Evolutionary conservation across 2,113 vertebrate species (phyloP).

Genomic region (Turdus rufiventris): DNA sequence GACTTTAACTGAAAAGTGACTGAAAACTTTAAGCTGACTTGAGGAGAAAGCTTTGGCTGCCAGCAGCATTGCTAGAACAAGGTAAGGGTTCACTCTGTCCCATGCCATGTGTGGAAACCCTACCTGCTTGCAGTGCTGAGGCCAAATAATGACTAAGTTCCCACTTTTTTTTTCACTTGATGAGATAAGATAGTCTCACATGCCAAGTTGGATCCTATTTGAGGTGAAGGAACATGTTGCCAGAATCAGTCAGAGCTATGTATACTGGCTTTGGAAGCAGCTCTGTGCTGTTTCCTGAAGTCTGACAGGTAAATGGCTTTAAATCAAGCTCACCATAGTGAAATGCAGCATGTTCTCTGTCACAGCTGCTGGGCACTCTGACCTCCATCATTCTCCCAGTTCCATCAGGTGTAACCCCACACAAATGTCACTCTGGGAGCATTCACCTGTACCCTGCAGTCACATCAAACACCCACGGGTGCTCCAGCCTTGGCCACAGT

Average conservation of each 20-base stretch:
- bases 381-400: background rate
- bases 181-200: background rate
- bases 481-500: background rate
- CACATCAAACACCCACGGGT: rapidly evolving
- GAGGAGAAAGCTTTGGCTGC: background rate
- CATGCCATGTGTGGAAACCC: background rate
- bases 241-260: background rate
- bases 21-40: background rate
- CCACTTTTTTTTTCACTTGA: background rate
- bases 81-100: background rate
- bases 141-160: background rate
- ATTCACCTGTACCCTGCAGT: background rate
- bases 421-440: background rate
- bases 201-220: constrained; percentile 8
- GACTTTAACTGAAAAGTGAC: too few species aligned
- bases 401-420: background rate
- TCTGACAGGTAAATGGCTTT: background rate
- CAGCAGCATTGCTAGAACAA: background rate
- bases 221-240: background rate
- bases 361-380: background rate
- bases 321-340: background rate
- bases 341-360: background rate
- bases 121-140: background rate
- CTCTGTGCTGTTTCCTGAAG: background rate
- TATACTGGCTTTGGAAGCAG: background rate